Base-by-base conservation (phyloP, 2,797 vertebrate species). In the Orientallactaga sibirica region DNA sequence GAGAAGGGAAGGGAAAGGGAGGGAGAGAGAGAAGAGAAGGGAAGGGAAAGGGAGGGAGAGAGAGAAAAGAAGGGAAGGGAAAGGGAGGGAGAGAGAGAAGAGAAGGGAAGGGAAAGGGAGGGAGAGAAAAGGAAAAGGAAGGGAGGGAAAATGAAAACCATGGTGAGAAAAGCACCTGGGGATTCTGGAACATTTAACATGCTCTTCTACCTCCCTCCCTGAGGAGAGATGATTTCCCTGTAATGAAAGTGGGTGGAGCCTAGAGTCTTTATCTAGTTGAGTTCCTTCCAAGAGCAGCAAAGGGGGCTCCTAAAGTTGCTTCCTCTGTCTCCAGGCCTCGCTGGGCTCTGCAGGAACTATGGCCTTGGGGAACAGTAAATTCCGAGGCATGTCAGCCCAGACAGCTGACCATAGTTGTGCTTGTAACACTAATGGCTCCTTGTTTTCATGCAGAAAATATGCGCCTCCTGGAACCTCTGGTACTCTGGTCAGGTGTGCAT, bases 401-500 rank as follows among this genome's bases (percentile, higher is more conserved):
- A 86, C 80, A 70, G 89, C 91, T 91, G 91, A 96, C 91, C 70
- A 61, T n/a, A 68, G 15, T 74, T 80, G 68, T 86, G 73, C 75
- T 85, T 61, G 6, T 33, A 95, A 89, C 48, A 29, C 78, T 70
- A 48, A 89, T 64, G 67, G 62, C 48, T 94, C 62, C 73, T 90
- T 92, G 79, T 83, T 95, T 96, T 96, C 92, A 94, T 93, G 86
- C 91, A 85, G 70, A 93, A 96, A 96, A 80, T 94, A 96, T 92
- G 87, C 20, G 9, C 78, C 88, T 92, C 89, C 75, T 83, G 94
- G 89, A 95, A 94, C 41, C 86, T 61, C 10, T 58, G 61, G 73
- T 70, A 14, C 73, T 67, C 58, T 19, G 85, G 68, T 96, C 95
- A 94, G 67, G 88, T 61, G 78, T 88, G 48, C 77, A 14, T 11